Evolutionary conservation across 2,113 vertebrate genomes (phyloP).

Genomic region (Sinocyclocheilus maitianheensis): DNA sequence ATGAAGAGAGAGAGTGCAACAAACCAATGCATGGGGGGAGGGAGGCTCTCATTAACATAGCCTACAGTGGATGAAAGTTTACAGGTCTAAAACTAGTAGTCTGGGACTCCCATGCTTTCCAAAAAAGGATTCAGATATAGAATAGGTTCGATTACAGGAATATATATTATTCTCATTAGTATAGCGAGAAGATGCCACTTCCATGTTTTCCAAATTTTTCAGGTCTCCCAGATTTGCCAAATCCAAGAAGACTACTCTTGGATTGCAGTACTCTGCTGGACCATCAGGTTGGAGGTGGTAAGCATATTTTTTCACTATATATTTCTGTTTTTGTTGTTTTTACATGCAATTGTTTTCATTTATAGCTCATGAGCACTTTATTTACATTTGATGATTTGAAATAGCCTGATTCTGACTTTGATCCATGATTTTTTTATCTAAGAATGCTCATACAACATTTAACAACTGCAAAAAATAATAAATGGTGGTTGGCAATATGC

Average conservation of each 20-base stretch:
- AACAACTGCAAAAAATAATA: not conserved
- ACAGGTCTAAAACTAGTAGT: slow-evolving; percentile 17
- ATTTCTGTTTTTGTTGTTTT: not conserved
- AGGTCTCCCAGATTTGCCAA: slow-evolving; percentile 25
- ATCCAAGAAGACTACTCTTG: slow-evolving; percentile 38
- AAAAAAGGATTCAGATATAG: not conserved
- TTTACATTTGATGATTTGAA: not conserved
- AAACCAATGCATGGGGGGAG: not conserved
- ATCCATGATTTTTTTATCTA: not conserved
- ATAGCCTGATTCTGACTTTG: not conserved
- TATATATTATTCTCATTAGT: not conserved
- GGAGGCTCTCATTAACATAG: not conserved
- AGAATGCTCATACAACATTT: not conserved
- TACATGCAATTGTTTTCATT: not conserved
- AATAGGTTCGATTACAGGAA: not conserved
- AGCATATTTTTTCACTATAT: not conserved
- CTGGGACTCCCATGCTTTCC: not conserved
- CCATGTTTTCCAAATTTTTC: slow-evolving; percentile 36
- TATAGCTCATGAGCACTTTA: not conserved
- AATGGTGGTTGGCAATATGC: not conserved
- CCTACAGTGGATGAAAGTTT: slow-evolving; percentile 12
- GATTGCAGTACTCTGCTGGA: slow-evolving; percentile 48
- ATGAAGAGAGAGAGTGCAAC: not conserved
- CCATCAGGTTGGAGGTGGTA: slow-evolving; percentile 26
- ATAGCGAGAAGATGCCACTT: slow-evolving; percentile 30